phyloP scores from a whole-genome alignment of 1,140 invertebrate species.

The Magallana gigas region DNA sequence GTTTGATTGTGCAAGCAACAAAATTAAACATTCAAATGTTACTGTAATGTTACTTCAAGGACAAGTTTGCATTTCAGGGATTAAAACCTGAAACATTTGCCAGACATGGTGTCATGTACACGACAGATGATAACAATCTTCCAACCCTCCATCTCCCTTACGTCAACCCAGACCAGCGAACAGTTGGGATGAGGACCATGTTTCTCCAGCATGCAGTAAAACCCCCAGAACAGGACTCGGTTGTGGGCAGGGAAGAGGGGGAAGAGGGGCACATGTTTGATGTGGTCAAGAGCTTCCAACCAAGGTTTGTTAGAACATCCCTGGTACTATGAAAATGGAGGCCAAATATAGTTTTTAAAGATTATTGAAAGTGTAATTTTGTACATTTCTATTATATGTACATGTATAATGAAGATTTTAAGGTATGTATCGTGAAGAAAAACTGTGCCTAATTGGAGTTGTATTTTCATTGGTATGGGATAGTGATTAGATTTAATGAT shows the following conservation, averaged over 20 bases:
- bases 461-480: neutral
- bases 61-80: neutral
- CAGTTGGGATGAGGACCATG: slow-evolving; percentile 9
- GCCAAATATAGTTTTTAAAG: neutral
- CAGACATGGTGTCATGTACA: neutral
- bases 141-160: neutral
- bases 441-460: neutral
- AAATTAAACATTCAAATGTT: too few relatives aligned
- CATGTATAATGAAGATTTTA: too few relatives aligned
- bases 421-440: neutral
- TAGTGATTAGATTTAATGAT: too few relatives aligned
- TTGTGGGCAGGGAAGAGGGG: neutral
- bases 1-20: too few relatives aligned
- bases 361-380: neutral
- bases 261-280: slow-evolving; percentile 30
- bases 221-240: neutral
- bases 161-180: neutral
- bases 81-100: slow-evolving; percentile 7
- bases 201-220: neutral
- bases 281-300: slow-evolving; percentile 12
- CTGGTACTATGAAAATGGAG: too few relatives aligned
- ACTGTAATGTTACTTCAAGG: too few relatives aligned
- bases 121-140: slow-evolving; percentile 16
- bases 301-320: neutral
- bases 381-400: neutral